Base-by-base conservation (phyloP, 2,797 vertebrate genomes). In the Tangara arthus region DNA sequence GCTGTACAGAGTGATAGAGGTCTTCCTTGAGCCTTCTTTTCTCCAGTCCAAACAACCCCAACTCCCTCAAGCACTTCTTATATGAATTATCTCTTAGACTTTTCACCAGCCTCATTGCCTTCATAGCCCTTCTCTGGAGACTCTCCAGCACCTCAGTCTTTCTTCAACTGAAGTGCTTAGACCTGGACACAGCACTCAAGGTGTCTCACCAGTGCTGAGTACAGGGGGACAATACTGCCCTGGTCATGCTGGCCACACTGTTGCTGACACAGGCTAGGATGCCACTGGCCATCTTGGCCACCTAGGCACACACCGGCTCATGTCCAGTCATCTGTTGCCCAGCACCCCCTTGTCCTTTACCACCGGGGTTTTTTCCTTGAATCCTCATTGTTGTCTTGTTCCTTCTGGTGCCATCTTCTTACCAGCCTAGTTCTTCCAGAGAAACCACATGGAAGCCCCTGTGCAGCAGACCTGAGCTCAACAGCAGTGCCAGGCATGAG, bases 131-230 rank as follows among this genome's bases (percentile, higher is more conserved):
- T 57, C 44, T 32, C 52, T 39, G 37, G 15, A 71, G 10, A 5
- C 5, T 4, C 15, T 57, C 21, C n/a, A 57, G 20, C 24, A 26
- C 37, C 28, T 57, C 41, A 61, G 12, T 44, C 17, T 50, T 57
- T 39, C 22, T 57, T 64, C 24, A 26, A 0, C 0, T 32, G 21
- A 32, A 17, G n/a, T 21, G 8, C 15, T 42, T 15, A 52, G 28
- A 50, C 22, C 50, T 30, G 44, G 21, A 52, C 28, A 46, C 4
- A n/a, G 30, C 28, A 34, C 21, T 52, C 10, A 4, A 34, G 21
- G 10, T 64, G 28, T n/a, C 57, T 70, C 44, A 52, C 4, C 8
- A 52, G 37, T 39, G 44, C 21, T 1, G 1, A 70, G 37, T 16
- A 27, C 28, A 50, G 37, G 1, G 4, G 23, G 8, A 39, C 5